Base-by-base conservation (phyloP, 2,888 invertebrate species). In the Amiota mariae region DNA sequence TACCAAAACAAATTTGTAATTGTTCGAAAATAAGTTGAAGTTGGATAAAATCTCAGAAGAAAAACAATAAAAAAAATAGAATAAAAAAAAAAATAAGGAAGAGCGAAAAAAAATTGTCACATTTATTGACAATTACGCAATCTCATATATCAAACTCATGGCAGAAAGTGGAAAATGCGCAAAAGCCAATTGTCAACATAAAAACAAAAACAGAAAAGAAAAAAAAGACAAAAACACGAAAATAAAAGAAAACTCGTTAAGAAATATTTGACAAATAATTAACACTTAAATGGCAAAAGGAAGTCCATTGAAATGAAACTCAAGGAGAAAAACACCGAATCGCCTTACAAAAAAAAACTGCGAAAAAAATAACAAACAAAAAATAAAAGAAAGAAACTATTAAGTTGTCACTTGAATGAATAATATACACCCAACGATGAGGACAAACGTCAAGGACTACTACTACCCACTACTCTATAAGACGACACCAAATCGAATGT, bases 221-320 rank as follows among this genome's bases (percentile, higher is more conserved):
- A 49, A 20, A 12, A 18, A 18, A 20, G 2, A 49, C n/a, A 20
- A 8, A 67, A 67, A 8, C 18, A 49, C 48, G 2, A 8, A 51
- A 67, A 2, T 24, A 36, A 24, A n/a, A 61, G 24, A 51, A 18
- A 54, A 68, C 13, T 51, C 67, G 67, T 68, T 68, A 68, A 47
- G 67, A 78, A 78, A 80, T 83, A 83, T 75, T 81, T 77, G 79
- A 81, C 85, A 83, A 83, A 83, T 85, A 83, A 83, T 83, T 85
- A 85, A 73, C 72, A 79, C 84, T 76, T 79, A 80, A 57, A 80
- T 76, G 54, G 54, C 51, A n/a, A 51, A 12, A 63, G 46, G 46
- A 59, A 63, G 24, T 24, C 24, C 10, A 9, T 24, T 61, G 24
- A 11, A 36, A 61, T 2, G 24, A 61, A 61, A 61, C 11, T 11